phyloP scores from a whole-genome alignment of 2,797 vertebrate species.

The Trachurus trachurus region DNA sequence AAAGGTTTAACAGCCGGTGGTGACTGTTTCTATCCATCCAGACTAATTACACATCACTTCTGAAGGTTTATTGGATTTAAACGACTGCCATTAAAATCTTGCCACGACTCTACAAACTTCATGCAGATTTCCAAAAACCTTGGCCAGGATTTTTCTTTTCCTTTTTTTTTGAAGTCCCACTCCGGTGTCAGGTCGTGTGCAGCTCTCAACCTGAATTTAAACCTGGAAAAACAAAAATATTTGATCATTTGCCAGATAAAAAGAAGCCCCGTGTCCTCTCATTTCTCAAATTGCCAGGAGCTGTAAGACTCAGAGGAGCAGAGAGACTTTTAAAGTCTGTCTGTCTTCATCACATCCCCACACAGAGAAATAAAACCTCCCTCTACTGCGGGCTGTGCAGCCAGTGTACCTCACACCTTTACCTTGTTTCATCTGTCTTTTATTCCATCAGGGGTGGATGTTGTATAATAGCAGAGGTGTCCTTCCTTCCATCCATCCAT shows the following conservation, averaged over 20 bases:
- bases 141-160: conserved; percentile 9
- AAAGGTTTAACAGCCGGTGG: conserved; percentile 9
- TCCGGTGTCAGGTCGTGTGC: conserved; percentile 6
- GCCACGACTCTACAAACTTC: conserved; percentile 28
- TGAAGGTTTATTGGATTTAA: conserved; percentile 52
- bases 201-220: conserved; percentile 14
- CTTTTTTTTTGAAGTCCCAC: neutral
- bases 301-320: conserved; percentile 28
- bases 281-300: conserved; percentile 32
- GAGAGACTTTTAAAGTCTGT: conserved; percentile 36
- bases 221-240: conserved; percentile 19
- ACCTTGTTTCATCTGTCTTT: conserved; percentile 25
- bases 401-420: conserved; percentile 6
- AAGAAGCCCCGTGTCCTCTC: conserved; percentile 4
- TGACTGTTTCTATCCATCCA: conserved; percentile 12
- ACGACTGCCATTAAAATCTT: conserved; percentile 53
- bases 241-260: conserved; percentile 16
- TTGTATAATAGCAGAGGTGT: conserved; percentile 7
- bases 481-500: conserved; percentile 36
- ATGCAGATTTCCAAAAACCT: conserved; percentile 18
- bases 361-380: neutral
- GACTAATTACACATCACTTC: conserved; percentile 31
- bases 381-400: neutral
- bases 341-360: conserved; percentile 18
- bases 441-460: neutral